These are phyloP conservation scores for Whitmania pigra DNA, from an alignment of 1,140 invertebrate genomes.

Conservation along the genomic window DNA sequence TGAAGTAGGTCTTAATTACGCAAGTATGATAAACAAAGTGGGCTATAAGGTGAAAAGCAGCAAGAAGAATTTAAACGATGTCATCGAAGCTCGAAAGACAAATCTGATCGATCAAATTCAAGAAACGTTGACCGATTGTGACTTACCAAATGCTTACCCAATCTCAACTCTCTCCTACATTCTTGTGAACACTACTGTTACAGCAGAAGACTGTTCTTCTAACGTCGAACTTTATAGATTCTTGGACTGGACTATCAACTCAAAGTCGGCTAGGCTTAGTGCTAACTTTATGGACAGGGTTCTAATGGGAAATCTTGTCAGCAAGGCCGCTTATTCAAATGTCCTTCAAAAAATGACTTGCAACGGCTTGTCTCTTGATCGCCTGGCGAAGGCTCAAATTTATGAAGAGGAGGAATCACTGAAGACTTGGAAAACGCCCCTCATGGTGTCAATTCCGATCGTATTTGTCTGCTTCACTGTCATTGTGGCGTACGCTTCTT, in stretches of 20 bases:
- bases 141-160: conserved; percentile 1
- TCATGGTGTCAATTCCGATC: conserved; percentile 24
- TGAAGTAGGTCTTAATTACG: conserved; percentile 22
- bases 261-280: conserved; percentile 19
- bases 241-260: conserved; percentile 30
- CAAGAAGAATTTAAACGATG: conserved; percentile 23
- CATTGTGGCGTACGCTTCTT: conserved; percentile 23
- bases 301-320: conserved; percentile 26
- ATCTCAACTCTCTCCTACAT: background rate
- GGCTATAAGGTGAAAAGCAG: conserved; percentile 25
- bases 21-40: conserved; percentile 27
- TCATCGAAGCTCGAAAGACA: conserved; percentile 28
- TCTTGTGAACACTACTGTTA: background rate
- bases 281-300: conserved; percentile 25
- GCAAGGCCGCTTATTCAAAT: conserved; percentile 17
- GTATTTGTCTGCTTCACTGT: conserved; percentile 13
- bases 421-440: conserved; percentile 28
- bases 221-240: conserved; percentile 33
- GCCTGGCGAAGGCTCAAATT: conserved; percentile 26
- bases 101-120: background rate
- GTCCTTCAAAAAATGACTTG: conserved; percentile 30
- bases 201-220: conserved; percentile 24
- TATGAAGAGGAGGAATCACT: conserved; percentile 22
- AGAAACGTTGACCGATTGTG: background rate
- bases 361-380: conserved; percentile 25